Evolutionary conservation across 2,888 invertebrate genomes (phyloP), one percentile per base, ranked within the genome.

Genomic region (Rotaria magnacalcarata): DNA sequence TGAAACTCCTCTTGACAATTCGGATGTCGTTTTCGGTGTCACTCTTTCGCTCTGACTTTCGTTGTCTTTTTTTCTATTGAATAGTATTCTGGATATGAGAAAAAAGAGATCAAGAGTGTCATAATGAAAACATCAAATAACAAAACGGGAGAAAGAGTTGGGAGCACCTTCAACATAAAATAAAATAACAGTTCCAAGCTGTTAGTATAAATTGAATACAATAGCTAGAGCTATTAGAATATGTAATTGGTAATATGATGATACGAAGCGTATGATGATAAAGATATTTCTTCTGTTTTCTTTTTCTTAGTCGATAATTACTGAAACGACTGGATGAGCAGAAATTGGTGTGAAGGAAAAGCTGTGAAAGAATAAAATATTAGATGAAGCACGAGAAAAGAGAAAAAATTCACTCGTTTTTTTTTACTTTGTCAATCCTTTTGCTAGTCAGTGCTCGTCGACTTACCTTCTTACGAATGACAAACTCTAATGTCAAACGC

Each of bases 241-340:
- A 67, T 16, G 19, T 67, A 67, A 67, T 67, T 67, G 67, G 67
- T 67, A 67, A 67, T 67, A 67, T 67, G 67, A 67, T 67, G 67
- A 67, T 34, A 67, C 34, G 67, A 67, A 67, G 34, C 67, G 67
- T 67, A 27, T 67, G 67, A 41, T 67, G 67, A 67, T 67, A 41
- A 16, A 34, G 67, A 67, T 67, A 67, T 67, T 67, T 16, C 34
- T 67, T 67, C 27, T 67, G 14, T 67, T 10, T 67, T 67, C 24
- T 54, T 10, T 67, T 67, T 14, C 24, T 41, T 67, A 19, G 67
- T 34, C 34, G 67, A 34, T 67, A 67, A 67, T 67, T 67, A 67
- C 34, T 7, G 34, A 67, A 67, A 27, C 34, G 34, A 34, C 34
- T 67, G 67, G 67, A 34, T 34, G 67, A 67, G 67, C 34, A 67